Evolutionary conservation across 2,888 invertebrate genomes (phyloP), one percentile per base, ranked within the genome.

Genomic region (Drosophila recens): DNA sequence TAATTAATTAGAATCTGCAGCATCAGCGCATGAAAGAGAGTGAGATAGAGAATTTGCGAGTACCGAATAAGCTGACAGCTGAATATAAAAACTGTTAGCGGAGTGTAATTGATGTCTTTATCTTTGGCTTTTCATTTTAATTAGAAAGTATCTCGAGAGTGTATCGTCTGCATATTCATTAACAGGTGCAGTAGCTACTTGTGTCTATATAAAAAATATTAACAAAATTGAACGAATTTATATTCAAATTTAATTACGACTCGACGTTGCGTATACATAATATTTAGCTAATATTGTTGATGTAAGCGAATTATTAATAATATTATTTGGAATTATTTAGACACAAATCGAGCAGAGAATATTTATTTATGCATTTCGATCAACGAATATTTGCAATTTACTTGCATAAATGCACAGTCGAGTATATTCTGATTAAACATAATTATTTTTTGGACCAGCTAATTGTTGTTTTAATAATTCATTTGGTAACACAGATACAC

Each of bases 381-480:
- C 58, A 45, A 42, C 20, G 49, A 46, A 40, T 48, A 62, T 48
- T 46, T 30, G 45, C 49, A 65, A 69, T 78, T 51, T 43, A 63
- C 46, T 66, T 61, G 53, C 49, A 57, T 64, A 59, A 59, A 57
- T 68, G 48, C 52, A 66, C 48, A 63, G 13, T 11, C 17, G 6
- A 30, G 27, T 34, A n/a, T 57, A 56, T 54, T 23, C 49, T 51
- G 64, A 69, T 67, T 59, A 51, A 52, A 67, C 58, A 63, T 77
- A 61, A 82, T 82, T 85, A 80, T 78, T 75, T 79, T 74, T 71
- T 27, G 45, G 52, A 11, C 36, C 59, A 51, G 53, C 64, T 83
- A 82, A 83, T 85, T 83, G 82, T 78, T 80, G 72, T 85, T 85
- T 85, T 78, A 82, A 83, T 83, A 83, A 85, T 83, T 80, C 52